Evolutionary conservation across 2,797 vertebrate species (phyloP), one percentile per base, ranked within the genome.

Genomic region (Pangasius larnaudii): DNA sequence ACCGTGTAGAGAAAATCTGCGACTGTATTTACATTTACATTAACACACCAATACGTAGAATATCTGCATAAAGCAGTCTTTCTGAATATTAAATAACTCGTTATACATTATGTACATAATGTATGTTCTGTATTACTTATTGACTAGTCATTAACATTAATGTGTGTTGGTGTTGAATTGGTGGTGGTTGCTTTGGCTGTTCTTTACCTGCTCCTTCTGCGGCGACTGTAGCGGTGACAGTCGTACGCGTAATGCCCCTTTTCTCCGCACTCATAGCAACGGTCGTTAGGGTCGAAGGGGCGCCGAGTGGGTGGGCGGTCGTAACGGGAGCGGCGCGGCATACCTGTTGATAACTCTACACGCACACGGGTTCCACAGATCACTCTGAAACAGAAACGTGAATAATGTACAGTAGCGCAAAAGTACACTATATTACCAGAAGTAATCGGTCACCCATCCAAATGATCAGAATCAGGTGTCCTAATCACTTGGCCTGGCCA

Each of bases 201-300:
- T 59, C 78, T 82, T 63, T 97, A 97, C 97, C 97, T 97, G 96
- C 96, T 97, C 92, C 96, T 94, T 82, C 96, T 94, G 3, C 96
- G 94, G 0, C 96, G 95, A 84, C 96, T 96, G 92, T 97, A 97
- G 86, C 96, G 96, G 77, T 97, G 97, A 85, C 97, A 98, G 91
- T 97, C 97, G 85, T 98, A 98, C 82, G 97, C 97, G 92, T 97
- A 98, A 94, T 97, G 97, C 88, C 97, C 97, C 94, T 96, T 97
- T 94, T 98, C 97, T 13, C 97, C 97, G 90, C 97, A 97, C 86
- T 98, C 97, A 59, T 97, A 98, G 90, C 97, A 98, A 86, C 97
- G 96, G 93, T 98, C 97, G 78, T 96, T 97, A 3, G 97, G 97
- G 92, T 98, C 97, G 89, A 97, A 98, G 58, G 97, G 97, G 75